Percentiles rank a stretch among this genome's conserved stretches.
phyloP scores from a whole-genome alignment of 2,888 invertebrate genomes.

The Calliphora vomitoria region DNA sequence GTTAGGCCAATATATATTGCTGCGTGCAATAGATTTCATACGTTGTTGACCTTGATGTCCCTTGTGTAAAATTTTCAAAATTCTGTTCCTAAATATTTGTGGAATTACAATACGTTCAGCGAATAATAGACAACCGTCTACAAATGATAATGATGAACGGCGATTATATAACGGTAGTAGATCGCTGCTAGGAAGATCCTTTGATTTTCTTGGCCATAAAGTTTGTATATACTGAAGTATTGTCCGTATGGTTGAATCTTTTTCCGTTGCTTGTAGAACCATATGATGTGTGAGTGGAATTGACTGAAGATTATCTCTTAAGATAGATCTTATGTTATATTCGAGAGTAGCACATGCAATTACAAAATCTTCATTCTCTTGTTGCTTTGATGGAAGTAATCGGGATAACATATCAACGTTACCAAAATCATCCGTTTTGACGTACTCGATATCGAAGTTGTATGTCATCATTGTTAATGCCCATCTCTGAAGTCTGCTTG shows the following conservation, averaged over 20 bases:
- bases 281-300: slow-evolving; percentile 28
- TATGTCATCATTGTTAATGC: slow-evolving; percentile 64
- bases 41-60: slow-evolving; percentile 34
- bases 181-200: slow-evolving; percentile 1
- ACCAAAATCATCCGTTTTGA: slow-evolving; percentile 64
- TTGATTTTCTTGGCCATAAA: slow-evolving; percentile 23
- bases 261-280: slow-evolving; percentile 1
- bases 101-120: slow-evolving; percentile 33
- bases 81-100: background rate
- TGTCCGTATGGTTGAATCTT: background rate
- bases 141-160: background rate
- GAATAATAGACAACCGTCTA: slow-evolving; percentile 32
- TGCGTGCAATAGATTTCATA: slow-evolving; percentile 42
- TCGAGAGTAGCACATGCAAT: slow-evolving; percentile 66
- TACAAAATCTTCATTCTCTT: slow-evolving; percentile 65
- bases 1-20: slow-evolving; percentile 42
- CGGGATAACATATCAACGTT: slow-evolving; percentile 69
- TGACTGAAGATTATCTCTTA: background rate
- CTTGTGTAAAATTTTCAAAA: slow-evolving; percentile 52
- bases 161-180: slow-evolving; percentile 15
- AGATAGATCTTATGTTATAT: slow-evolving; percentile 23
- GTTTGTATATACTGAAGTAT: background rate
- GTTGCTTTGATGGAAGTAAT: slow-evolving; percentile 49
- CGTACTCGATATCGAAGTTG: slow-evolving; percentile 62
- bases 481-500: slow-evolving; percentile 68